These are phyloP conservation scores for Coptodon bakossiorum DNA, from an alignment of 2,113 vertebrate genomes.

Conservation along the genomic window DNA sequence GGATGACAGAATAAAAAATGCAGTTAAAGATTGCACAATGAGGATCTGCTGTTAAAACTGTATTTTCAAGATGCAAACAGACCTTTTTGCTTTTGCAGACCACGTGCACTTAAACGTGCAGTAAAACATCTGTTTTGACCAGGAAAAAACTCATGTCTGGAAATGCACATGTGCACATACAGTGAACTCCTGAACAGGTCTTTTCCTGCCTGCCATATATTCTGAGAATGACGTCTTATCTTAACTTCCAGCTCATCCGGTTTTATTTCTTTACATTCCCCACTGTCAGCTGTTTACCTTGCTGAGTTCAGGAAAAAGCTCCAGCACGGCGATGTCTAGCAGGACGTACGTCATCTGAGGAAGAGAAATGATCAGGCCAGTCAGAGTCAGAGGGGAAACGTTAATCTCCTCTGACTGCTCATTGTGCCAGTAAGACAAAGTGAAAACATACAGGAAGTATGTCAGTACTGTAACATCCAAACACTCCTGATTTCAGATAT, in stretches of 20 bases:
- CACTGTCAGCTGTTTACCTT: slow-evolving; percentile 68
- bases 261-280: not conserved
- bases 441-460: not conserved
- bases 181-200: not conserved
- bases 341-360: slow-evolving; percentile 88
- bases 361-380: not conserved
- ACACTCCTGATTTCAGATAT: not conserved
- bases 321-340: slow-evolving; percentile 86
- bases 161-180: not conserved
- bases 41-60: not conserved
- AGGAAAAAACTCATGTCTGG: not conserved
- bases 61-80: not conserved
- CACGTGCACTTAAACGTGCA: not conserved
- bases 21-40: not conserved
- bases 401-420: not conserved
- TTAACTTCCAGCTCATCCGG: not conserved
- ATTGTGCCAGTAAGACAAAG: not conserved
- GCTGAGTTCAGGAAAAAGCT: slow-evolving; percentile 89
- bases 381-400: not conserved
- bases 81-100: not conserved
- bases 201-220: not conserved
- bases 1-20: not conserved
- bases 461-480: not conserved
- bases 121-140: not conserved
- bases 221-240: not conserved